Evolutionary conservation across 2,797 vertebrate genomes (phyloP).

Genomic region (Arremon aurantiirostris): DNA sequence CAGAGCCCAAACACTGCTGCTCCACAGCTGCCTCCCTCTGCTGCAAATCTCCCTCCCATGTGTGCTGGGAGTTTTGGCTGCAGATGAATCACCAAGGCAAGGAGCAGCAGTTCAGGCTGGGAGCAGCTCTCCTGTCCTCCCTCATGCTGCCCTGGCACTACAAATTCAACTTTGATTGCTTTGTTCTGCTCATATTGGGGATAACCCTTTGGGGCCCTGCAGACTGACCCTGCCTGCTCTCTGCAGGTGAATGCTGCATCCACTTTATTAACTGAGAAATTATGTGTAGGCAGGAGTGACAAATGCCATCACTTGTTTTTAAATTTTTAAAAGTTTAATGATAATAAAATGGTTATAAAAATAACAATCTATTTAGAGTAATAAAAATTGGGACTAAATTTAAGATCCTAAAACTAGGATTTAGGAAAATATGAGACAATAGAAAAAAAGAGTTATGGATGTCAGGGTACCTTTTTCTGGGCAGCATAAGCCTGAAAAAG

Average conservation of each 20-base stretch:
- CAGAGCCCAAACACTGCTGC: not conserved
- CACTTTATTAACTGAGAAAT: not conserved
- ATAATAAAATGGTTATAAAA: too few relatives aligned
- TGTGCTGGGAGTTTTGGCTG: not conserved
- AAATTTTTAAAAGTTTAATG: too few relatives aligned
- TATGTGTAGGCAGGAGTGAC: not conserved
- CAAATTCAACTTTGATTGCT: not conserved
- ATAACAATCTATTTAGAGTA: too few relatives aligned
- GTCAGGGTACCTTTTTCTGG: too few relatives aligned
- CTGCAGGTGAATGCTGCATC: not conserved
- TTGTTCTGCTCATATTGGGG: accelerated
- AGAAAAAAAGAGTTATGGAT: too few relatives aligned
- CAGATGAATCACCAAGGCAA: not conserved
- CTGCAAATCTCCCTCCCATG: not conserved
- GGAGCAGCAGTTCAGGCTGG: not conserved
- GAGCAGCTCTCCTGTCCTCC: not conserved
- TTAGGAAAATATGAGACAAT: too few relatives aligned
- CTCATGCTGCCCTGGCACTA: not conserved
- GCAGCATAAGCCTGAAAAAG: too few relatives aligned
- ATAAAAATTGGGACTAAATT: too few relatives aligned
- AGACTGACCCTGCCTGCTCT: not conserved
- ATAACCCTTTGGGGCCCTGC: not conserved
- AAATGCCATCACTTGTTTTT: too few relatives aligned
- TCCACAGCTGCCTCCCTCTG: not conserved
- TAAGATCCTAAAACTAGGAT: too few relatives aligned